These are phyloP conservation scores for Turritopsis rubra DNA, from an alignment of 30 jellyfish, hydroid and myxozoan genomes.

Conservation along the genomic window DNA sequence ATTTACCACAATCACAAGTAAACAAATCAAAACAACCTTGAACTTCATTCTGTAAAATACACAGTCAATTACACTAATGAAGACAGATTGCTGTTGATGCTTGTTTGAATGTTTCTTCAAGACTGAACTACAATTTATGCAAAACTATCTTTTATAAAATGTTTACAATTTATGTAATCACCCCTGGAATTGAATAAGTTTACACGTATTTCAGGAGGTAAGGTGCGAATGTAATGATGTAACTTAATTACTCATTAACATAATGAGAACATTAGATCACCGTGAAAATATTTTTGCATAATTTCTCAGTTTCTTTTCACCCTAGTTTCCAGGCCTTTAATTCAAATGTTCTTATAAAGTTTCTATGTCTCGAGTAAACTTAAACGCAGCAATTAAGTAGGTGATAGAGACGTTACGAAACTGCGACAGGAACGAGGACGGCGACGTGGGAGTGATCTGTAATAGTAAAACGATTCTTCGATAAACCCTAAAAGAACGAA, in stretches of 20 bases:
- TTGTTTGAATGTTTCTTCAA: background rate
- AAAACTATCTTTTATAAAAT: background rate
- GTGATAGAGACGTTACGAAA: too few species aligned
- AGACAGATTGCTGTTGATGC: background rate
- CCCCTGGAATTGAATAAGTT: background rate
- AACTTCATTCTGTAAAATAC: background rate
- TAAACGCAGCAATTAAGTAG: too few species aligned
- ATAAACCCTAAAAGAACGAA: too few species aligned
- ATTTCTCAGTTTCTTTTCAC: background rate
- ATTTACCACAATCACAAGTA: background rate
- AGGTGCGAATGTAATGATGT: too few species aligned
- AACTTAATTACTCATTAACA: background rate
- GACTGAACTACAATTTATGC: background rate
- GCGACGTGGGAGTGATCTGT: too few species aligned
- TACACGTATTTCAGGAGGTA: background rate
- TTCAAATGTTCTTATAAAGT: background rate
- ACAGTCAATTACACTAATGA: background rate
- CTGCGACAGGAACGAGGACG: too few species aligned
- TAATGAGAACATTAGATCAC: background rate
- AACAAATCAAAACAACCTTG: background rate
- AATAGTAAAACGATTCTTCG: too few species aligned
- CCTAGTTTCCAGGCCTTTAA: background rate
- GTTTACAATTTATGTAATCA: background rate
- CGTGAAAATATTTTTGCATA: background rate
- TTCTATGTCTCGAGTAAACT: too few species aligned